These are phyloP conservation scores for Chionodraco myersi DNA, from an alignment of 2,113 vertebrate genomes.

Conservation along the genomic window DNA sequence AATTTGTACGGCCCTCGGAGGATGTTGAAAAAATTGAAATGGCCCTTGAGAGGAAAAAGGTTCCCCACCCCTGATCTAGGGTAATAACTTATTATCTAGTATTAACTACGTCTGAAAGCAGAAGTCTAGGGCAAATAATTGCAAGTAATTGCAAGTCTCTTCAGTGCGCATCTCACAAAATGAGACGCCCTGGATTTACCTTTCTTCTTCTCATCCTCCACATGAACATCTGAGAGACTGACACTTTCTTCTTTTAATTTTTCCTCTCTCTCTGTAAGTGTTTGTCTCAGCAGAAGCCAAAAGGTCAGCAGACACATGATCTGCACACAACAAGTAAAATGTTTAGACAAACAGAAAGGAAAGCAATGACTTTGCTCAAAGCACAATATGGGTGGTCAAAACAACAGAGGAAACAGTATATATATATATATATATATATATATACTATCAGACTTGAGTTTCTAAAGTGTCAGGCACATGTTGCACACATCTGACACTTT, in stretches of 20 bases:
- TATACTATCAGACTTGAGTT: conserved; percentile 20
- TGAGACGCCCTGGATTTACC: conserved; percentile 78
- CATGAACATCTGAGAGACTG: conserved; percentile 89
- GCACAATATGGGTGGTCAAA: neutral
- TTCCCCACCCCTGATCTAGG: too few relatives aligned
- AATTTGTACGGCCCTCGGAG: too few relatives aligned
- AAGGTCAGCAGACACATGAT: conserved; percentile 95
- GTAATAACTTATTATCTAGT: too few relatives aligned
- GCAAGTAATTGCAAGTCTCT: too few relatives aligned
- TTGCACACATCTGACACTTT: neutral
- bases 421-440: neutral
- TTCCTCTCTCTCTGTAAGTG: conserved; percentile 90
- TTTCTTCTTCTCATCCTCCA: conserved; percentile 86
- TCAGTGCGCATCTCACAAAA: too few relatives aligned
- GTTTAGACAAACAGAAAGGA: conserved; percentile 22
- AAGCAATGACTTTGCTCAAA: neutral
- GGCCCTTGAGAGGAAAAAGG: too few relatives aligned
- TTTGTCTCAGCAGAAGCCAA: conserved; percentile 96
- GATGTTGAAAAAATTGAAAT: too few relatives aligned
- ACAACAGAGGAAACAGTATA: neutral
- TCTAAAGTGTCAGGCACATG: conserved; percentile 1
- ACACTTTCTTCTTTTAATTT: conserved; percentile 83
- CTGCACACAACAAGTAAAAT: conserved; percentile 74
- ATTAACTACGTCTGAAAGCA: too few relatives aligned
- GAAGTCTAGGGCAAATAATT: too few relatives aligned